Evolutionary conservation across 2,888 invertebrate species (phyloP), one percentile per base, ranked within the genome.

Genomic region (Tetragonisca angustula): DNA sequence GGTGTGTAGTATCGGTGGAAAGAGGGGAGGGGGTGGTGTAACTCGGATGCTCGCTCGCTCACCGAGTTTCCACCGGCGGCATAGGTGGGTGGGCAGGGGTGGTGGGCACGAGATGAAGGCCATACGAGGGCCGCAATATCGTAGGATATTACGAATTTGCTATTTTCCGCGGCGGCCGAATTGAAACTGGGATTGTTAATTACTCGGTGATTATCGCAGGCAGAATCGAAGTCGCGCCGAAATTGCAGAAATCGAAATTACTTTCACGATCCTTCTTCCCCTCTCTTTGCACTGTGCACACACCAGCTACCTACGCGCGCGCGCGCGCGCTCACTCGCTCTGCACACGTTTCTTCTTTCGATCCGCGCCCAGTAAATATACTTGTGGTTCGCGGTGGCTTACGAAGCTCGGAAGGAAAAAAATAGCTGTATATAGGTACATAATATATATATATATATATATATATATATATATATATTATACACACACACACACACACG

Each of bases 71-170:
- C 67, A 67, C 11, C 71, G 76, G 69, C 13, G 77, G 43, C 43
- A 43, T 43, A 43, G 43, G 62, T 79, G 82, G 79, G 85, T 52
- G 61, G 74, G 76, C 9, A 74, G 86, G 82, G 82, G 82, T n/a
- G n/a, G n/a, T n/a, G 85, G 52, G 11, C 70, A 75, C 75, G 86
- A 81, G 85, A 79, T 75, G 82, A 77, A 87, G 85, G 81, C 89
- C 90, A 85, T 86, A 89, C 89, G 88, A 90, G 89, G 84, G 90
- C 90, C 88, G 93, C 94, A 93, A 94, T 94, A 94, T 94, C 94
- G 93, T 94, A 94, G 94, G 94, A 94, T 94, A 94, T 94, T 94
- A 94, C 94, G 92, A 94, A 94, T 94, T 94, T 94, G 94, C 94
- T 93, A 94, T 94, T 94, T 94, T 94, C 94, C 93, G 93, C 92